Percentiles rank a stretch among this genome's conserved stretches.
Evolutionary conservation across 2,113 vertebrate genomes (phyloP).

Genomic region (Daphoenositta chrysoptera): DNA sequence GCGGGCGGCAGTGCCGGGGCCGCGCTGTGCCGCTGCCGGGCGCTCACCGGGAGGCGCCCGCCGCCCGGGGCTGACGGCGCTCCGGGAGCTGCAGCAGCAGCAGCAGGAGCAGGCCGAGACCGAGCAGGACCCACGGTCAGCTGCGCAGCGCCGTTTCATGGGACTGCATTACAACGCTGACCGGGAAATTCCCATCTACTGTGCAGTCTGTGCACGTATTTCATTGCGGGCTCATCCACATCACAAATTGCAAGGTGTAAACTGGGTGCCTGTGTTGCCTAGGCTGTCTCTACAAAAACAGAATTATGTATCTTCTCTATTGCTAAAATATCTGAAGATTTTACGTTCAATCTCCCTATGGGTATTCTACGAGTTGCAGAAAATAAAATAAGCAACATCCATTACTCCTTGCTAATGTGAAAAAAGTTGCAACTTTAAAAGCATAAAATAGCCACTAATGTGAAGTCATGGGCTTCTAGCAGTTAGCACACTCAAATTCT

Average conservation of each 20-base stretch:
- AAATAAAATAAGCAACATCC: not conserved
- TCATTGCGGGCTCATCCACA: not conserved
- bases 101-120: not conserved
- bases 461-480: not conserved
- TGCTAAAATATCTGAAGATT: not conserved
- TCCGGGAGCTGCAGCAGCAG: not conserved
- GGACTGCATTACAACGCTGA: too few relatives aligned
- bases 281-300: not conserved
- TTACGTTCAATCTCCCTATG: not conserved
- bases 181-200: not conserved
- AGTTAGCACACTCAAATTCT: not conserved
- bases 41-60: not conserved
- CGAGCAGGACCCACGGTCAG: accelerated
- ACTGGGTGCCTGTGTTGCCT: not conserved
- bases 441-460: not conserved
- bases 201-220: accelerated
- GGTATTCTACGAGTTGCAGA: not conserved
- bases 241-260: not conserved
- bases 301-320: not conserved
- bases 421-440: not conserved
- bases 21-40: accelerated
- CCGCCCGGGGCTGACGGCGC: accelerated
- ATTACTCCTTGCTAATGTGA: not conserved
- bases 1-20: accelerated
- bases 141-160: not conserved